These are phyloP conservation scores for Natator depressus DNA, from an alignment of 2,113 vertebrate species.

Conservation along the genomic window DNA sequence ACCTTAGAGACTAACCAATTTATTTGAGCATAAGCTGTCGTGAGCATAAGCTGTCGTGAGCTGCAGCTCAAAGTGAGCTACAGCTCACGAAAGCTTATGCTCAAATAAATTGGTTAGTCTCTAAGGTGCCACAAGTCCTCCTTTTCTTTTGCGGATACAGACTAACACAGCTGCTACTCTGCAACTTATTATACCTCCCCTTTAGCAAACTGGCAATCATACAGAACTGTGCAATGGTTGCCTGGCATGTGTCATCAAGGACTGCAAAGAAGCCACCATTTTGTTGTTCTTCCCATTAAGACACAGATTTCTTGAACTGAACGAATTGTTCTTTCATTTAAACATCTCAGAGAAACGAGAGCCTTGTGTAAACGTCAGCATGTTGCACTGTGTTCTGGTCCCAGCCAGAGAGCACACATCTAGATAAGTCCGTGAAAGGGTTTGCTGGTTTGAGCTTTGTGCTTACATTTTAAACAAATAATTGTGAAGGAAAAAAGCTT, in stretches of 20 bases:
- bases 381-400: background rate
- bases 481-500: background rate
- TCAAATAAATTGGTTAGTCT: too few relatives aligned
- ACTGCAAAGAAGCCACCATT: background rate
- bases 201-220: background rate
- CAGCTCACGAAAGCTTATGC: too few relatives aligned
- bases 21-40: too few relatives aligned
- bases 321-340: background rate
- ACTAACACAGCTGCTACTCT: too few relatives aligned
- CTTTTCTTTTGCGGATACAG: too few relatives aligned
- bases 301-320: background rate
- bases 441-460: background rate
- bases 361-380: background rate
- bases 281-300: background rate
- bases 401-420: background rate
- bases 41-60: too few relatives aligned
- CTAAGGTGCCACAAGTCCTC: too few relatives aligned
- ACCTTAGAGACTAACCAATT: too few relatives aligned
- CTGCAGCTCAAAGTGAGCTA: too few relatives aligned
- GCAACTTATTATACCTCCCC: background rate
- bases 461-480: background rate
- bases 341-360: rapidly evolving
- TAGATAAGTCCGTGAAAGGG: background rate
- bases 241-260: background rate
- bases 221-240: background rate